Base-by-base conservation (phyloP, 1,140 invertebrate species). In the Ridgeia piscesae region DNA sequence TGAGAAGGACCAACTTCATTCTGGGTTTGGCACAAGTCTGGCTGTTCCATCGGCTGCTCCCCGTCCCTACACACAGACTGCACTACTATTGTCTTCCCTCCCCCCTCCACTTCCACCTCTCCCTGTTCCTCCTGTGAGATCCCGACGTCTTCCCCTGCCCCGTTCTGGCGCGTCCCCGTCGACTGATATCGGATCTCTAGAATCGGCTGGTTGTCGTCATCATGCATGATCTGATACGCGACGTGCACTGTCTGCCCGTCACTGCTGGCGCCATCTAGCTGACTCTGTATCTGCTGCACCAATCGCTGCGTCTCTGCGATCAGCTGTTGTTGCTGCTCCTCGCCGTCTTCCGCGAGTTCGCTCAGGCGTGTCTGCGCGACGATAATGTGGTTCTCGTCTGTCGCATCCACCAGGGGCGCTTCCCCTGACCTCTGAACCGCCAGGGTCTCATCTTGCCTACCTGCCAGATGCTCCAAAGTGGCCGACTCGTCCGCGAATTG, bases 181-280 rank as follows among this genome's bases (percentile, higher is more conserved):
- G 92, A 77, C 33, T 94, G 93, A 92, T 94, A 94, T 34, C 93
- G 94, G 33, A 94, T 93, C 91, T 94, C 93, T 17, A 94, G 93
- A 34, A 94, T 92, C 90, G 93, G 93, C 35, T 35, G 94, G 50
- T 94, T 93, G 92, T 92, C 33, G 0, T 48, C 89, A 33, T 92
- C 93, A 88, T 94, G 93, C 11, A 94, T 93, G n/a, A 94, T 94
- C 34, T 94, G 93, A 77, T 93, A 92, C 77, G 93, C 89, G 33
- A 93, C 92, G 77, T 94, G 89, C 11, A 90, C 14, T 94, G 11
- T 94, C 92, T n/a, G 94, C 92, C 0, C 92, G n/a, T 93, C 92
- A 77, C 58, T 21, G 27, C 58, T 77, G 58, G 58, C 2, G 58
- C 58, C 58, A 77, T 77, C 58, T 77, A 77, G 58, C 58, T 77